These are phyloP conservation scores for Philopedon plagiatum DNA, from an alignment of 2,888 invertebrate genomes.

Conservation along the genomic window DNA sequence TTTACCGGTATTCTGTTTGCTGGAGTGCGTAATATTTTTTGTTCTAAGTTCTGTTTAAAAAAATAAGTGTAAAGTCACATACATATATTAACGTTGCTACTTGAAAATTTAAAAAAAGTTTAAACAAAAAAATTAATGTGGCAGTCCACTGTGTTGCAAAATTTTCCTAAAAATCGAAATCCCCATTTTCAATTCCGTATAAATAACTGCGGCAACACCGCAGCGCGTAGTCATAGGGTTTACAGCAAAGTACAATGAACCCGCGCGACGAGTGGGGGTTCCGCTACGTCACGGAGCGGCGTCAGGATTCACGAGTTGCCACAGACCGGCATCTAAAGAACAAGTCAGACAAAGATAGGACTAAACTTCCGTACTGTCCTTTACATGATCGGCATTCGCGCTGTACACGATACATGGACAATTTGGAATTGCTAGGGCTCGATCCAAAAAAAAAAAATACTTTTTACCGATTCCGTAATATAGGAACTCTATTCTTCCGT, in stretches of 20 bases:
- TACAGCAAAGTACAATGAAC: constrained; percentile 62
- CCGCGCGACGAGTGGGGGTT: constrained; percentile 64
- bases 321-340: constrained; percentile 12
- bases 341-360: constrained; percentile 53
- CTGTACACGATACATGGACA: constrained; percentile 67
- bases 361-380: constrained; percentile 47
- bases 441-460: constrained; percentile 63
- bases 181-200: background rate
- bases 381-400: constrained; percentile 61
- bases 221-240: constrained; percentile 48
- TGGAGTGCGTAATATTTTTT: too few relatives aligned
- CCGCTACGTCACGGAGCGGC: constrained; percentile 62
- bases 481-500: constrained; percentile 12
- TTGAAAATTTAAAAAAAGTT: too few relatives aligned
- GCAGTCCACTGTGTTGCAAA: background rate
- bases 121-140: too few relatives aligned
- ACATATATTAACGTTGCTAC: too few relatives aligned
- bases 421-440: constrained; percentile 66
- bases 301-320: constrained; percentile 39
- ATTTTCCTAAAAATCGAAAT: background rate
- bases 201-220: constrained; percentile 41
- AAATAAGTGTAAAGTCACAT: too few relatives aligned
- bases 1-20: too few relatives aligned
- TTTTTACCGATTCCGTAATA: background rate
- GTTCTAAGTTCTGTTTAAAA: too few relatives aligned